These are phyloP conservation scores for Philaethria dido DNA, from an alignment of 2,888 invertebrate genomes.

Conservation along the genomic window DNA sequence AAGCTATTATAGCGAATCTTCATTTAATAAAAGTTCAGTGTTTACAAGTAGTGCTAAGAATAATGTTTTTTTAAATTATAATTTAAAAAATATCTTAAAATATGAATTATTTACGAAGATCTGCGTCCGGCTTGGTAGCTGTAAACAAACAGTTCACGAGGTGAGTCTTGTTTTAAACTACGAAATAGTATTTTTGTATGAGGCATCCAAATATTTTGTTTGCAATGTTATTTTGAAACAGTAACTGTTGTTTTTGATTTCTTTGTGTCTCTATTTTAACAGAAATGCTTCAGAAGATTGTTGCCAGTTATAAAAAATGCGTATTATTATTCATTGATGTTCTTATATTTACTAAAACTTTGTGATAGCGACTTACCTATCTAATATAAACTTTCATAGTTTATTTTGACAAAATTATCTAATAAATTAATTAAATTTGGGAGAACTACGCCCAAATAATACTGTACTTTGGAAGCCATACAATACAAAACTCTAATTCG, in stretches of 20 bases:
- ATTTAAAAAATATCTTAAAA: not conserved
- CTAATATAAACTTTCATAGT: not conserved
- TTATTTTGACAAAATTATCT: not conserved
- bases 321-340: too few relatives aligned
- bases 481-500: not conserved
- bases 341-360: not conserved
- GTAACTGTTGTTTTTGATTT: not conserved
- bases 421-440: not conserved
- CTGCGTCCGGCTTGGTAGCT: conserved; percentile 1
- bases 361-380: not conserved
- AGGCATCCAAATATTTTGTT: not conserved
- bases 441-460: not conserved
- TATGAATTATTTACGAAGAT: conserved; percentile 34
- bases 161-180: conserved; percentile 11
- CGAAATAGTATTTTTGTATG: not conserved
- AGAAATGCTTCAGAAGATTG: too few relatives aligned
- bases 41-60: not conserved
- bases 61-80: not conserved
- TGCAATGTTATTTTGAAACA: not conserved
- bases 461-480: not conserved
- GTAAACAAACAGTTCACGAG: conserved; percentile 32
- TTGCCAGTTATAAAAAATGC: too few relatives aligned
- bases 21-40: not conserved
- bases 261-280: too few relatives aligned
- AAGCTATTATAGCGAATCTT: not conserved